Conservation (phyloP, 2,113 vertebrate species). For the Plotosus lineatus region DNA sequence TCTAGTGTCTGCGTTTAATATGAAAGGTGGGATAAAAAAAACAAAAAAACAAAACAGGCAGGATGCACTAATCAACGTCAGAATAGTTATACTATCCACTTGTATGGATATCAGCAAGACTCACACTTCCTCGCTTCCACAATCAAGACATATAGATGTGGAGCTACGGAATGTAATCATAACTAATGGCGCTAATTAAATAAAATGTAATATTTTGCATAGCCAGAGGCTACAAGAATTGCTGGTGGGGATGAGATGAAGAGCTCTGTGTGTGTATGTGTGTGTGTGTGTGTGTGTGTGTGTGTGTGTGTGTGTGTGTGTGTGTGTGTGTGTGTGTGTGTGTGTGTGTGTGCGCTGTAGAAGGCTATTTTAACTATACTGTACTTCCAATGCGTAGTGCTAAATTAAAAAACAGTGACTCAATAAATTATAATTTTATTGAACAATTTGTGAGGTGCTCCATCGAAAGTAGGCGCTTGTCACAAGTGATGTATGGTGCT, state of each 20-base stretch:
- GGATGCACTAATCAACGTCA: not conserved
- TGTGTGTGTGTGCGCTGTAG: too few relatives aligned
- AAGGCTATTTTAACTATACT: too few relatives aligned
- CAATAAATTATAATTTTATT: not conserved
- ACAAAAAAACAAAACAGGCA: not conserved
- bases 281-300: not conserved
- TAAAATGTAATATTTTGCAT: constrained; percentile 55
- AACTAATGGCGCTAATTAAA: constrained; percentile 61
- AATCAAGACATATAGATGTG: constrained; percentile 42
- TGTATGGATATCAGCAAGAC: constrained; percentile 52
- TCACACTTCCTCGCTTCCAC: not conserved
- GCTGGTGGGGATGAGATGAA: constrained; percentile 34
- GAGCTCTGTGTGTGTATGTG: not conserved
- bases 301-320: constrained; percentile 6
- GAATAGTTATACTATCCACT: constrained; percentile 40
- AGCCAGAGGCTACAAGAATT: constrained; percentile 42
- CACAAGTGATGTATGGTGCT: too few relatives aligned
- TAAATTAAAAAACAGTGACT: not conserved
- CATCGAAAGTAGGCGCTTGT: too few relatives aligned
- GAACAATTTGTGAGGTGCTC: too few relatives aligned
- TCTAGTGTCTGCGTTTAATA: not conserved
- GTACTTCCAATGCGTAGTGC: not conserved
- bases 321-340: not conserved
- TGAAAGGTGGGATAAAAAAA: too few relatives aligned
- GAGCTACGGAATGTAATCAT: constrained; percentile 54